Base-by-base conservation (phyloP, 2,113 vertebrate genomes). In the Cygnus atratus region DNA sequence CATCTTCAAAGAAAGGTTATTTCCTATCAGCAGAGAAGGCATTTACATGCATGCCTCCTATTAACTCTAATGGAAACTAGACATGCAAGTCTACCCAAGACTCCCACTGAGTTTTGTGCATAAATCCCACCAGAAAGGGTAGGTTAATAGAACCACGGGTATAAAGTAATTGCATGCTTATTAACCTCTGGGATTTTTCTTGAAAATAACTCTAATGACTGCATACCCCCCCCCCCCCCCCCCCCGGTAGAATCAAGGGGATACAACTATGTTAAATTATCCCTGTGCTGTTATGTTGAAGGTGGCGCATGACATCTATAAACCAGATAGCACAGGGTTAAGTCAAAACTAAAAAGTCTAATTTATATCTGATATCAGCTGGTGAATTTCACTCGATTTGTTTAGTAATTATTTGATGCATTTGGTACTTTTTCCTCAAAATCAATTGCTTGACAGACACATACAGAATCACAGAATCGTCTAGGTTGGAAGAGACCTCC, bases 1-100 rank as follows among this genome's bases (percentile, higher is more conserved):
- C 61, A n/a, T 70, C 29, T 86, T 97, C 89, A 95, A 82, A 86
- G 70, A 91, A 94, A 82, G 46, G 65, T 96, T 94, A 95, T 76
- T 82, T 66, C 29, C 46, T 37, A 24, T 59, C 0, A 68, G 1
- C 18, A 11, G 41, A 41, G 81, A 84, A 87, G 50, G 24, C 62
- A 93, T 92, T 94, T 84, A 95, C 66, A 94, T 82, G 76, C 54
- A 84, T 0, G 2, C 55, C 79, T 93, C 46, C 66, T 66, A 63
- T 94, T 95, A 94, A 78, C 50, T 72, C 22, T 84, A 90, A 92
- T 83, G 55, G 73, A 52, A 93, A 65, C 73, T 70, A 95, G 76
- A 84, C 59, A 85, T 25, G 50, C 76, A 95, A 78, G 91, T 84
- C 79, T 82, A 76, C 79, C 84, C 55, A 84, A 92, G 93, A 77